Evolutionary conservation across 2,113 vertebrate species (phyloP), one percentile per base, ranked within the genome.

Genomic region (Anarhynchus alexandrinus): DNA sequence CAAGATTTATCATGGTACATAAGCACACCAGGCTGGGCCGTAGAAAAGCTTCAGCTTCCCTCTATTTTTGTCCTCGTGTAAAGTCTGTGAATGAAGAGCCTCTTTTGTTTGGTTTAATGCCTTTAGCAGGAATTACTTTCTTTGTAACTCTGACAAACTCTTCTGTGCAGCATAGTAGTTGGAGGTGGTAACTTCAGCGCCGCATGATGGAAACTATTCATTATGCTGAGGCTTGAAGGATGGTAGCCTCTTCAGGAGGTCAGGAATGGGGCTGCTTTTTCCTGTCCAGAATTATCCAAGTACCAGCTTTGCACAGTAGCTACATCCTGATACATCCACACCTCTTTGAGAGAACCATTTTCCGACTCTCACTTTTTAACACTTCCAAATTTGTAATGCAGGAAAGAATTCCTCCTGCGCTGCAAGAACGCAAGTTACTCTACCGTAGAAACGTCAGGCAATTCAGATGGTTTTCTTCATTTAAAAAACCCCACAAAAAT

Each of bases 1-100:
- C 98, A 97, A 98, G 95, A 98, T 98, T 99, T 98, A 98, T 98
- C 98, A 98, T 98, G 98, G 98, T 97, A 98, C 97, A 98, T 98
- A 99, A 99, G 98, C 98, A 98, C 97, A 98, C 97, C 97, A 97
- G 97, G 96, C 93, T 43, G 16, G 82, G 82, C 78, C 11, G 74
- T 62, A 98, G 97, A 98, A 98, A 98, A 98, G 98, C 95, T 93
- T 97, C 88, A 94, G 94, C 96, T 97, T 97, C 93, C 94, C 95
- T 98, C 95, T 95, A 8, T 82, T 90, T 96, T 77, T 89, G 82
- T 96, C 97, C 97, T 98, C 96, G 94, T 95, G 94, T 86, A 95
- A 96, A 96, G 97, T 98, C 98, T 97, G 97, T 98, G 96, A 98
- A 96, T 97, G 98, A 97, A 98, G 97, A 98, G 95, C 97, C 98